A percentile compares a stretch with the other conserved stretches of the same genome.
phyloP scores from a whole-genome alignment of 2,113 vertebrate species.

The Natator depressus region DNA sequence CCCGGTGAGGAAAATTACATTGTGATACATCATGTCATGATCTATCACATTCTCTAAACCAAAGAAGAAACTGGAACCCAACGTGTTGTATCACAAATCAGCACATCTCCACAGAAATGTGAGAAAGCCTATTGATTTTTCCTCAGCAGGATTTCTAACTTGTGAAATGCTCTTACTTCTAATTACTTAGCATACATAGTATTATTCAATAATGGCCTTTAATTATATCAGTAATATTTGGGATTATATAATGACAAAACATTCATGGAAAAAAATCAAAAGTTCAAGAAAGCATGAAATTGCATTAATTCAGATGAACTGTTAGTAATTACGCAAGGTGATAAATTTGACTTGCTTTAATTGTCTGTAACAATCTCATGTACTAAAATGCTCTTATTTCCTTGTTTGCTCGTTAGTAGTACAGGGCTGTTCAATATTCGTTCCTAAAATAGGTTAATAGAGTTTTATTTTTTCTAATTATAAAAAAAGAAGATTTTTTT shows the following conservation, averaged over 20 bases:
- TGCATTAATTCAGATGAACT: constrained; percentile 61
- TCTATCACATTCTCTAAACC: background rate
- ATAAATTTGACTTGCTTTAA: constrained; percentile 46
- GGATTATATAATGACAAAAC: constrained; percentile 60
- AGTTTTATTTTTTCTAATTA: background rate
- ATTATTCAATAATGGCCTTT: constrained; percentile 41
- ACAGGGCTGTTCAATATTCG: accelerated
- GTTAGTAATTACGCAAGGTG: constrained; percentile 55
- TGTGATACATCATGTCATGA: background rate
- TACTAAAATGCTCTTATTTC: background rate
- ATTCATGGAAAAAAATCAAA: constrained; percentile 41
- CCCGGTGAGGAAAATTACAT: background rate
- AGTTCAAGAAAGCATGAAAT: constrained; percentile 71
- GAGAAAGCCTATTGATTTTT: constrained; percentile 19
- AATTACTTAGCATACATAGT: background rate
- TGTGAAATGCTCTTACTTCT: constrained; percentile 15
- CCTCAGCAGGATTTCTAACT: constrained; percentile 5
- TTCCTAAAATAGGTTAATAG: background rate
- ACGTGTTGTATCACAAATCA: constrained; percentile 18
- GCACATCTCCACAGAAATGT: background rate
- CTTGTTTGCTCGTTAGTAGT: background rate
- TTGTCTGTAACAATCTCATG: constrained; percentile 33
- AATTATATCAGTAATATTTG: constrained; percentile 50
- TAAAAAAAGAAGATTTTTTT: background rate
- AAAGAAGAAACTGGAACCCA: background rate